phyloP scores from a whole-genome alignment of 2,113 vertebrate species.

The Nibea coibor region DNA sequence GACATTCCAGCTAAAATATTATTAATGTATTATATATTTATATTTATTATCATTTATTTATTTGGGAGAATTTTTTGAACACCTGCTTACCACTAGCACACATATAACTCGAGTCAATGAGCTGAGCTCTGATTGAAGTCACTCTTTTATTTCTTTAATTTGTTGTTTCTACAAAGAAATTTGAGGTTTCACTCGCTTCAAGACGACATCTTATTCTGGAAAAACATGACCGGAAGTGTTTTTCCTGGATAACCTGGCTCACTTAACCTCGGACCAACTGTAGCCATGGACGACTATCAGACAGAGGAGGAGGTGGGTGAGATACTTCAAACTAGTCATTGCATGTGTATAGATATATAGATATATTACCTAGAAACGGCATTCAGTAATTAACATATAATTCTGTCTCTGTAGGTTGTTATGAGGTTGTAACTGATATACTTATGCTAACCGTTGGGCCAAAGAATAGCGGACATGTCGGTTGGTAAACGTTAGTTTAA shows the following conservation, averaged over 20 bases:
- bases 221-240: conserved; percentile 18
- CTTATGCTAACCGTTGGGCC: not conserved
- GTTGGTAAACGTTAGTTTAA: not conserved
- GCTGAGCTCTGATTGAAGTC: not conserved
- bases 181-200: not conserved
- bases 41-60: not conserved
- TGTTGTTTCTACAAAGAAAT: not conserved
- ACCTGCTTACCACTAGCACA: not conserved
- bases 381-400: no score
- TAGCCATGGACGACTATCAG: conserved; percentile 57
- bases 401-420: not conserved
- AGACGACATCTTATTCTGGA: conserved; percentile 30
- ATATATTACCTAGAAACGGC: not conserved
- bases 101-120: not conserved
- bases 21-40: no score
- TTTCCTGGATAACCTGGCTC: no score
- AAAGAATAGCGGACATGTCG: not conserved
- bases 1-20: no score
- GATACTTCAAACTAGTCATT: not conserved
- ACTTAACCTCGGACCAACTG: not conserved
- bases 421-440: not conserved
- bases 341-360: not conserved
- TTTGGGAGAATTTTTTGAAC: not conserved
- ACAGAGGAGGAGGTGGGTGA: conserved; percentile 61
- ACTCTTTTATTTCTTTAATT: not conserved